These are phyloP conservation scores for Axinella damicornis DNA, from an alignment of 37 sponge, comb jelly and placozoan species.

Conservation along the genomic window DNA sequence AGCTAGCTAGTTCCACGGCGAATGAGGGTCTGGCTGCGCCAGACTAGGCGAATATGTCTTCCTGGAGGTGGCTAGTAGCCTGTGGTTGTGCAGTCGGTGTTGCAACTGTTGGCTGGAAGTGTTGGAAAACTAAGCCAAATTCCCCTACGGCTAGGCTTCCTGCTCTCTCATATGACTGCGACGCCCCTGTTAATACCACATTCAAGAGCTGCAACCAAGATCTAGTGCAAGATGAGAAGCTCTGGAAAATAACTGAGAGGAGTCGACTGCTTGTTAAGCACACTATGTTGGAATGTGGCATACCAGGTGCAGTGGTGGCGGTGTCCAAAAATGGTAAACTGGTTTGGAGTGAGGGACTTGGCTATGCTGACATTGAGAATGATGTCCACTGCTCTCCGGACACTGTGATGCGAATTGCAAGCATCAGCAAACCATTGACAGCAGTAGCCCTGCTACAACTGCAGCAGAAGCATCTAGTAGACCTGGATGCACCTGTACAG, in stretches of 20 bases:
- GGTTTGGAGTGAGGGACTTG: constrained; percentile 81
- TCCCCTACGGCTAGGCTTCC: no score
- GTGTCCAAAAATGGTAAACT: constrained; percentile 69
- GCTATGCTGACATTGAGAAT: constrained; percentile 87
- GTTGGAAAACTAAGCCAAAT: background rate
- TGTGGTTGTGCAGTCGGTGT: background rate
- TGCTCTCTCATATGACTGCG: no score
- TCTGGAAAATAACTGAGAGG: background rate
- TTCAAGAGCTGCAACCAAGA: no score
- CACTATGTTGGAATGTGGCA: constrained; percentile 60
- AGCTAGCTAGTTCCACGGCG: no score
- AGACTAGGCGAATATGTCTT: no score
- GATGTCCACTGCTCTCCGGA: constrained; percentile 49
- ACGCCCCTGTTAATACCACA: no score
- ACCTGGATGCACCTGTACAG: constrained; percentile 86
- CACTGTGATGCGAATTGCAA: constrained; percentile 90
- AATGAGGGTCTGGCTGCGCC: no score
- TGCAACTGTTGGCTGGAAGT: background rate
- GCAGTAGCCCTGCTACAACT: constrained; percentile 78
- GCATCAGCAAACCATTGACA: constrained; percentile 90
- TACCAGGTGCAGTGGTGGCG: constrained; percentile 76
- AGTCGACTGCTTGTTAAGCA: constrained; percentile 20
- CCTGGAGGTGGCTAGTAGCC: background rate
- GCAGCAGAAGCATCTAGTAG: constrained; percentile 77
- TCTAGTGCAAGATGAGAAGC: background rate